Base-by-base conservation (phyloP, 1,140 invertebrate genomes). In the Brachystomella parvula region DNA sequence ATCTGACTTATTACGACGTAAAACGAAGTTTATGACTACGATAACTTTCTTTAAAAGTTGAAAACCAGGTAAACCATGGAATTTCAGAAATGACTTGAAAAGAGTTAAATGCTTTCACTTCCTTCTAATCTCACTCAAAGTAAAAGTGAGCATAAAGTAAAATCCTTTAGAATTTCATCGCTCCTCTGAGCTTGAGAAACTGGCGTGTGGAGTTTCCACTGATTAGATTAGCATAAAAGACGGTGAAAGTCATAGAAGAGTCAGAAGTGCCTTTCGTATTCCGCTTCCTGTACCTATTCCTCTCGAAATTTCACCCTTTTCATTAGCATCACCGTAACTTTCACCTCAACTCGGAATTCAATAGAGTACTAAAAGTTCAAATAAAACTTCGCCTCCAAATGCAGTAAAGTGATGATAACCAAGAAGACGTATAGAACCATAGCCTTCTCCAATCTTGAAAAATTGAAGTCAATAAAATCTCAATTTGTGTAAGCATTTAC, bases 401-500 rank as follows among this genome's bases (percentile, higher is more conserved):
- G n/a, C n/a, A n/a, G n/a, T n/a, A n/a, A n/a, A n/a, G n/a, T n/a
- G n/a, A n/a, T n/a, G 49, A 9, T n/a, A n/a, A 15, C 49, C 49
- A 15, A 26, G 49, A 3, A n/a, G 24, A n/a, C 3, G 24, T 6
- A 24, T 6, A 53, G 6, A 26, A 6, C 6, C 24, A 3, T 15
- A 26, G 15, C 15, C 24, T n/a, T 53, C 15, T 53, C 15, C 24
- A 21, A 21, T 17, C 15, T 12, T 17, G 24, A 6, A 2, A 21
- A 15, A 21, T 6, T 29, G 26, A 29, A 47, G 60, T 60, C 60
- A 62, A 62, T 62, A 39, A 62, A 62, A 62, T 44, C 28, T 35
- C 60, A 62, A 62, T 62, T 62, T 62, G 60, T 62, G n/a, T 47
- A 19, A 32, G 60, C 60, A 44, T 62, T 62, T 62, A 62, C 60